Evolutionary conservation across 2,797 vertebrate species (phyloP).

Genomic region (Glyptemys insculpta): DNA sequence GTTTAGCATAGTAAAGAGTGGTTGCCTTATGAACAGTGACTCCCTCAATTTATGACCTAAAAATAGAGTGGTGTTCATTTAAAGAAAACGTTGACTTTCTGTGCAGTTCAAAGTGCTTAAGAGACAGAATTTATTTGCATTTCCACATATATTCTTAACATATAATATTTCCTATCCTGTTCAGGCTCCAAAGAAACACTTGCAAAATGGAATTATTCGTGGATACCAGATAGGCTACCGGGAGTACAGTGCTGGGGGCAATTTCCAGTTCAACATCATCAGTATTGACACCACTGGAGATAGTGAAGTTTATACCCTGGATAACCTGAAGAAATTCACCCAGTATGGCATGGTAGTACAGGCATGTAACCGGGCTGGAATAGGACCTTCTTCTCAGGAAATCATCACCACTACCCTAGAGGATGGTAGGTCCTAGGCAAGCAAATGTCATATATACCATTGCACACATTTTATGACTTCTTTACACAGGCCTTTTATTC

Average conservation of each 20-base stretch:
- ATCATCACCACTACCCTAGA: slow-evolving; percentile 97
- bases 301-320: slow-evolving; percentile 92
- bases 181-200: slow-evolving; percentile 94
- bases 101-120: background rate
- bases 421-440: slow-evolving; percentile 87
- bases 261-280: slow-evolving; percentile 98
- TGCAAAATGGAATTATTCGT: slow-evolving; percentile 97
- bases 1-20: background rate
- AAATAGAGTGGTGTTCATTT: background rate
- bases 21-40: background rate
- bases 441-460: background rate
- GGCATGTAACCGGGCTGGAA: slow-evolving; percentile 96
- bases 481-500: background rate
- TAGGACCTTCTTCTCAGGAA: slow-evolving; percentile 97
- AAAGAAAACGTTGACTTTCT: background rate
- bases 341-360: slow-evolving; percentile 99
- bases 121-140: rapidly evolving
- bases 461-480: background rate
- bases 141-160: background rate
- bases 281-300: slow-evolving; percentile 96
- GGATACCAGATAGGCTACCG: slow-evolving; percentile 98
- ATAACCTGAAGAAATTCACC: slow-evolving; percentile 98
- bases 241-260: slow-evolving; percentile 96
- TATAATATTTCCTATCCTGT: background rate
- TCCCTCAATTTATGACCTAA: background rate